A percentile compares a stretch with the other conserved stretches of the same genome.
These are phyloP conservation scores for Cebus imitator DNA, from an alignment of 2,113 vertebrate genomes.

Conservation along the genomic window DNA sequence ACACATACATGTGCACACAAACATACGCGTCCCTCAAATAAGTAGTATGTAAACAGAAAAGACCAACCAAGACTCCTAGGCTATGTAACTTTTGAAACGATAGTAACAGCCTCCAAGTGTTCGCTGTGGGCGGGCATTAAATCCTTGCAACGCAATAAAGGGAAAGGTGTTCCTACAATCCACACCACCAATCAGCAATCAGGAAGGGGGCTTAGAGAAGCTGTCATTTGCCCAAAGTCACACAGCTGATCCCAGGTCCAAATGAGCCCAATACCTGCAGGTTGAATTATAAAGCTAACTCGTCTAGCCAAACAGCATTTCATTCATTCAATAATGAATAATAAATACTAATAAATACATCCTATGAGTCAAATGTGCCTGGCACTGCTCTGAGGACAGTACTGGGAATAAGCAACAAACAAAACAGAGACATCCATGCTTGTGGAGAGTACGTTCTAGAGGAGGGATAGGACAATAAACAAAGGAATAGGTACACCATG, in stretches of 20 bases:
- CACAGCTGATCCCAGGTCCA: not conserved
- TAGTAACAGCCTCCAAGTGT: not conserved
- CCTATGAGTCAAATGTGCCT: not conserved
- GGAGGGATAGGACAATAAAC: accelerated
- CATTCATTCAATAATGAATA: not conserved
- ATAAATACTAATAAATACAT: not conserved
- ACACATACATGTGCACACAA: accelerated
- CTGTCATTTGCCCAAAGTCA: not conserved
- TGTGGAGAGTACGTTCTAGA: not conserved
- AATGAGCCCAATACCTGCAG: not conserved
- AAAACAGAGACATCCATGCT: not conserved
- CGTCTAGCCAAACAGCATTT: not conserved
- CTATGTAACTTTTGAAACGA: constrained; percentile 58
- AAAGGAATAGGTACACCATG: not conserved
- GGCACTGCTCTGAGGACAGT: not conserved
- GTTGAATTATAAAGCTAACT: not conserved
- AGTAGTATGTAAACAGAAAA: constrained; percentile 7
- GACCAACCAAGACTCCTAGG: constrained; percentile 2
- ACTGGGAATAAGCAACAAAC: not conserved
- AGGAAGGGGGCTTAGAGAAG: not conserved
- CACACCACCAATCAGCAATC: not conserved
- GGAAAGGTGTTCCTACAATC: not conserved
- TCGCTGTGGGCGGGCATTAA: not conserved
- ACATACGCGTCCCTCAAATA: not conserved
- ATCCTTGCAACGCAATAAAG: not conserved